Conservation (phyloP, 2,888 invertebrate genomes). For the Tetanocera ferruginea region DNA sequence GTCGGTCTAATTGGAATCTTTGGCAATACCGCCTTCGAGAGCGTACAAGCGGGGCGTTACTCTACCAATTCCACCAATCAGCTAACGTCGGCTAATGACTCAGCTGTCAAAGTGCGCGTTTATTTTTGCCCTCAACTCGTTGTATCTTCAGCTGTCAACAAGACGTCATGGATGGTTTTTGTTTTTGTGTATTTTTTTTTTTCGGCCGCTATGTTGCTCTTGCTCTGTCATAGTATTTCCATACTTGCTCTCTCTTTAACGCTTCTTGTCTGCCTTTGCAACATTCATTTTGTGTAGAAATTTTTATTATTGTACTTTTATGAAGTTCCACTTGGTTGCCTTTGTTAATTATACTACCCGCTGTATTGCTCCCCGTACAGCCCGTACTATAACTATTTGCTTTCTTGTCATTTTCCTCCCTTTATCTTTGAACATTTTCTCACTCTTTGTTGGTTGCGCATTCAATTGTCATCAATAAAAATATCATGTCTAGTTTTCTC, state of each 20-base stretch:
- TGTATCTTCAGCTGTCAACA: conserved; percentile 59
- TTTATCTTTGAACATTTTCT: conserved; percentile 34
- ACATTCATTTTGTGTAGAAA: conserved; percentile 21
- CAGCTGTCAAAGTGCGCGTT: conserved; percentile 31
- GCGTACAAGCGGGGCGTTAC: conserved; percentile 48
- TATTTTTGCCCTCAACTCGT: conserved; percentile 2
- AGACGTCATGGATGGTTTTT: conserved; percentile 62
- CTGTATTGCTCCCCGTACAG: not conserved
- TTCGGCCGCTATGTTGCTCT: conserved; percentile 43
- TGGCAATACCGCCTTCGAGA: conserved; percentile 41
- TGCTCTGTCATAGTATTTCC: conserved; percentile 35
- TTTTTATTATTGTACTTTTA: conserved; percentile 29
- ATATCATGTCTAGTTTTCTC: conserved; percentile 62
- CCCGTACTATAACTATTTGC: not conserved
- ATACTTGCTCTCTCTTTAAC: not conserved
- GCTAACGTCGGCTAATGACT: conserved; percentile 36
- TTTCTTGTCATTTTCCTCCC: not conserved
- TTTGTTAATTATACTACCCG: conserved; percentile 63
- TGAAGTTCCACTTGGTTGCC: conserved; percentile 62
- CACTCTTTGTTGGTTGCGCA: conserved; percentile 54
- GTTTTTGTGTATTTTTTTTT: conserved; percentile 34
- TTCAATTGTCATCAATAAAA: conserved; percentile 69
- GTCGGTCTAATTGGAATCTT: conserved; percentile 49
- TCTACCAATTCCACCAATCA: conserved; percentile 51
- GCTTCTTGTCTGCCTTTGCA: conserved; percentile 8